phyloP scores from a whole-genome alignment of 92 coral and sea anemone species.

The Muricea muricata region DNA sequence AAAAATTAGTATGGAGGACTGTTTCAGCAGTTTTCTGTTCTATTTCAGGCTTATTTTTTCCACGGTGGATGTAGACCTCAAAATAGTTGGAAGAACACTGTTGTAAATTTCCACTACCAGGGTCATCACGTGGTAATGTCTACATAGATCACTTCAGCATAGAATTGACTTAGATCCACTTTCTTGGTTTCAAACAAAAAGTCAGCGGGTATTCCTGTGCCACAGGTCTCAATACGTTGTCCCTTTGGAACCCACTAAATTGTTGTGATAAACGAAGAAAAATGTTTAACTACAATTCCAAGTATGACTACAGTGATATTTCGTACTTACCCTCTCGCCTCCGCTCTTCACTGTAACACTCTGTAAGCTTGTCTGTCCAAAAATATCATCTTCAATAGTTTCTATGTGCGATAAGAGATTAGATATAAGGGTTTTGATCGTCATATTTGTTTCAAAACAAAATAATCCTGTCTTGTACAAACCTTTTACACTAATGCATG shows the following conservation, averaged over 20 bases:
- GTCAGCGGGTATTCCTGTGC: background rate
- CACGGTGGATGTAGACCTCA: background rate
- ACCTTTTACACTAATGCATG: background rate
- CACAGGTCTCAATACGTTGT: background rate
- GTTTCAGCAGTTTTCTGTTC: no score
- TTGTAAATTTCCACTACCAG: background rate
- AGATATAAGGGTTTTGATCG: no score
- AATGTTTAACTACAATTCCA: background rate
- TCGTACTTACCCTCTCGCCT: background rate
- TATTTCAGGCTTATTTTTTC: background rate
- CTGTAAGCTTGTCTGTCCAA: background rate
- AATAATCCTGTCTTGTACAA: background rate
- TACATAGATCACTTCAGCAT: slow-evolving; percentile 12
- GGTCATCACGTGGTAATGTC: background rate
- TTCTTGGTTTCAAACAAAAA: slow-evolving; percentile 3
- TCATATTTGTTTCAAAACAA: no score
- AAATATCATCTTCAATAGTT: background rate
- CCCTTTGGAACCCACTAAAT: background rate
- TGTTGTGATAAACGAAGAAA: background rate
- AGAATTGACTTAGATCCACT: background rate
- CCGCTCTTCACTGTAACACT: background rate
- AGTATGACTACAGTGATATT: no score
- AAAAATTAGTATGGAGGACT: background rate
- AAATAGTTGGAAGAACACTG: background rate
- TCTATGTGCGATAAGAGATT: background rate